These are phyloP conservation scores for Felis catus DNA, from an alignment of 2,113 vertebrate genomes.

Conservation along the genomic window F.catus_Fca126_mat1.0 CM031427.1:34547001-34547500, in stretches of 20 bases:
- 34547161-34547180: slow-evolving; percentile 40
- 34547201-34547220: slow-evolving; percentile 52
- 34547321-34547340: slow-evolving; percentile 13
- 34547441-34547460: neutral
- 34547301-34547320: neutral
- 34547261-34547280: neutral
- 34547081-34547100: slow-evolving; percentile 15
- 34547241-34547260: slow-evolving; percentile 6
- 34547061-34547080: neutral
- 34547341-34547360: neutral
- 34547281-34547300: neutral
- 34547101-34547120: slow-evolving; percentile 31
- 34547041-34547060: neutral
- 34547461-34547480: neutral
- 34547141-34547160: slow-evolving; percentile 55
- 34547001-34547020: neutral
- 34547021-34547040: neutral
- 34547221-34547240: neutral
- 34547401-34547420: neutral
- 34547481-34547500: neutral
- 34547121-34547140: slow-evolving; percentile 9
- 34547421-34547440: neutral
- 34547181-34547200: slow-evolving; percentile 48
- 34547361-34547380: neutral
- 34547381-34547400: neutral